phyloP scores from a whole-genome alignment of 1,140 invertebrate genomes.

The Heliothis virescens region DNA sequence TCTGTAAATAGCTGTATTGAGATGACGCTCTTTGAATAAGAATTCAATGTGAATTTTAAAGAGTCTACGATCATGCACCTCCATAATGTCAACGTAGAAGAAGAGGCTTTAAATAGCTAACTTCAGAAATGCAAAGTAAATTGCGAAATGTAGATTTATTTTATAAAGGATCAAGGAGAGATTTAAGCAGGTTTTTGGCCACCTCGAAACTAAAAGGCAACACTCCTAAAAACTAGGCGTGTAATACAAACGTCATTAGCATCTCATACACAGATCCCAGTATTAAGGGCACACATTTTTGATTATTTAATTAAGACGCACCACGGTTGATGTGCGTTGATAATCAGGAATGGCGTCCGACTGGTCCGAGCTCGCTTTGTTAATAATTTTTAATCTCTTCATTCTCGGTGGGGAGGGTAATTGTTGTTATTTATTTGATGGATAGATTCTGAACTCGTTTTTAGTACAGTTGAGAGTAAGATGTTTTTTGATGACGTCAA shows the following conservation, averaged over 20 bases:
- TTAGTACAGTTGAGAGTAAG: not conserved
- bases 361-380: constrained; percentile 58
- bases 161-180: no score
- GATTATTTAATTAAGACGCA: constrained; percentile 70
- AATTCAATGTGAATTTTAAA: no score
- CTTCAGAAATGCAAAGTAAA: no score
- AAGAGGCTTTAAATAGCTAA: no score
- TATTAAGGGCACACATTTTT: constrained; percentile 51
- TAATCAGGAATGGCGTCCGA: constrained; percentile 71
- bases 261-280: constrained; percentile 28
- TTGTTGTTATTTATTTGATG: constrained; percentile 28
- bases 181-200: no score
- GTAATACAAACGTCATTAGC: constrained; percentile 33
- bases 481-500: not conserved
- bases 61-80: no score
- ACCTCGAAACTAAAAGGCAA: not conserved
- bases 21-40: not conserved
- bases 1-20: not conserved
- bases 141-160: no score
- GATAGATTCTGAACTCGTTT: not conserved
- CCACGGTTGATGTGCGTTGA: constrained; percentile 66
- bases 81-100: no score
- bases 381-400: constrained; percentile 70
- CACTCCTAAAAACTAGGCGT: constrained; percentile 14
- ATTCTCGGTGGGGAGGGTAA: constrained; percentile 46